Evolutionary conservation across 2,888 invertebrate species (phyloP), one percentile per base, ranked within the genome.

Genomic region (Patella caerulea): DNA sequence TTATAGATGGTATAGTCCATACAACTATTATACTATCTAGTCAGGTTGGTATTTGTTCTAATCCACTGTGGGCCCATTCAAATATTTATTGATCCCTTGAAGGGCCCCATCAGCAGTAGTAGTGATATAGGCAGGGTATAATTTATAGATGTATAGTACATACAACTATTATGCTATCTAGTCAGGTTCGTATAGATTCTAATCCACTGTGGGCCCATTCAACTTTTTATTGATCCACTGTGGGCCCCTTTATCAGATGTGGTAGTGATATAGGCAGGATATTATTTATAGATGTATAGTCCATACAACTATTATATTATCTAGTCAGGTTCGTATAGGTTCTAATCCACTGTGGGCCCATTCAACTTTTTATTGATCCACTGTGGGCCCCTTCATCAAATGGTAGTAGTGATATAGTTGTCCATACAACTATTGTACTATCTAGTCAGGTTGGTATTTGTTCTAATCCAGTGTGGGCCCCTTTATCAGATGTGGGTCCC

Each of bases 61-160:
- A 45, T 45, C 45, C 45, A 45, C 45, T 45, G 45, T 45, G 45
- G 45, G 7, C 45, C 45, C 45, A 0, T 7, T 45, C 45, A n/a
- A n/a, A n/a, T n/a, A n/a, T n/a, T n/a, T n/a, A n/a, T n/a, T n/a
- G n/a, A n/a, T n/a, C n/a, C n/a, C n/a, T n/a, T n/a, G n/a, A n/a
- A n/a, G n/a, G n/a, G n/a, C n/a, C n/a, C n/a, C n/a, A 34, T 34
- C 34, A 5, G 34, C 4, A 5, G 34, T 5, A 86, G 88, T 93
- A 94, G 94, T 1, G 93, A 93, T 84, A 93, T 94, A 65, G 93
- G 93, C 34, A 94, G 94, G 29, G 92, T 94, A 0, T 93, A 95
- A 77, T 94, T 94, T 52, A 88, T 93, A 24, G 93, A 93, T 76
- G 94, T 0, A 93, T 92, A 83, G 92, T 94, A 5, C 93, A 93